phyloP scores from a whole-genome alignment of 2,888 invertebrate genomes.

The Noctua janthina region DNA sequence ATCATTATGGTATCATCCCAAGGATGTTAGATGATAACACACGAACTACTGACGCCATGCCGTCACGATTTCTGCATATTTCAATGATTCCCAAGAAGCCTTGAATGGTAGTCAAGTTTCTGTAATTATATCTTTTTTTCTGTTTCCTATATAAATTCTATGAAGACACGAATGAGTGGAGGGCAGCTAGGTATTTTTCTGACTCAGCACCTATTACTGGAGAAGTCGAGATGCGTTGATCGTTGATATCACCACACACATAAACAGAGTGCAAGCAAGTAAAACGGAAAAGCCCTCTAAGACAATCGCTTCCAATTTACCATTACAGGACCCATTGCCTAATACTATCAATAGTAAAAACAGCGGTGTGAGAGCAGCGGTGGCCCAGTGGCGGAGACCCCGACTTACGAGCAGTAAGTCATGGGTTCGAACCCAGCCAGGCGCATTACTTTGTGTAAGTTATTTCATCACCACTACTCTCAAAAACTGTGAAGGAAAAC shows the following conservation, averaged over 20 bases:
- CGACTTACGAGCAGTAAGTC: too few relatives aligned
- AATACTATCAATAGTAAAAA: neutral
- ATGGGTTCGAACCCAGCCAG: too few relatives aligned
- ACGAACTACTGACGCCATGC: slow-evolving; percentile 63
- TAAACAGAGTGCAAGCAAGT: neutral
- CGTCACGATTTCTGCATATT: slow-evolving; percentile 63
- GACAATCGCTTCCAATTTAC: neutral
- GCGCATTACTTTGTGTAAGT: too few relatives aligned
- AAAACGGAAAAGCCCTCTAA: neutral
- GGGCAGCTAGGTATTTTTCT: slow-evolving; percentile 1
- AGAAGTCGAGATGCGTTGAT: neutral
- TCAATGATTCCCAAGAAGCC: slow-evolving; percentile 41
- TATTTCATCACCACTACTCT: too few relatives aligned
- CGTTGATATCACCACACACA: neutral
- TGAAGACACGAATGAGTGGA: slow-evolving; percentile 33
- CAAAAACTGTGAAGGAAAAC: too few relatives aligned
- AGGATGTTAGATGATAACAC: slow-evolving; percentile 68
- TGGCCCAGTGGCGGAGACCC: too few relatives aligned
- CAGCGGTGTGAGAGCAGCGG: too few relatives aligned
- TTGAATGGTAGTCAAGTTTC: slow-evolving; percentile 37
- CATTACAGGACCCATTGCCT: neutral
- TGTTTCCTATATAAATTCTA: slow-evolving; percentile 50
- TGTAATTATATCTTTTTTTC: slow-evolving; percentile 50
- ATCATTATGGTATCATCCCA: slow-evolving; percentile 68
- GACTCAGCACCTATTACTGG: neutral